Evolutionary conservation across 2,797 vertebrate species (phyloP).

Genomic region (Ctenopoma multispine): DNA sequence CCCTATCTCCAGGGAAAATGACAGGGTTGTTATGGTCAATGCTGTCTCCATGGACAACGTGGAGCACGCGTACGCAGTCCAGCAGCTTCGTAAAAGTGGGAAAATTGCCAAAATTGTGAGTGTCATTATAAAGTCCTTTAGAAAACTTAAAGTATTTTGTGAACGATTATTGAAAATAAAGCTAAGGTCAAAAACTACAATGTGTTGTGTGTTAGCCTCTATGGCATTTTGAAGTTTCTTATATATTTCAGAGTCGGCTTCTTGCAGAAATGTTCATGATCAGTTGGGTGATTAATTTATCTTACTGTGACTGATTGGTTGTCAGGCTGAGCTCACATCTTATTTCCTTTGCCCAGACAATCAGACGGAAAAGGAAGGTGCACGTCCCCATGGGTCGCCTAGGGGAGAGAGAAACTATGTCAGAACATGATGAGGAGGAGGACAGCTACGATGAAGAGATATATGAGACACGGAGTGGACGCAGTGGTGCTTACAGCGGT

Average conservation of each 20-base stretch:
- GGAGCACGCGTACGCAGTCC: slow-evolving; percentile 97
- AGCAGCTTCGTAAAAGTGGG: slow-evolving; percentile 98
- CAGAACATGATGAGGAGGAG: slow-evolving; percentile 95
- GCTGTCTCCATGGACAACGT: slow-evolving; percentile 99
- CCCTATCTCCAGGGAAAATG: slow-evolving; percentile 91
- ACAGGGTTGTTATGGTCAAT: slow-evolving; percentile 98
- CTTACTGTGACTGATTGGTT: slow-evolving; percentile 12
- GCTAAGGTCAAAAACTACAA: neutral
- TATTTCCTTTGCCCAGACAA: slow-evolving; percentile 86
- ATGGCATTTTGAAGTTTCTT: slow-evolving; percentile 5
- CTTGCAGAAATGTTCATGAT: neutral
- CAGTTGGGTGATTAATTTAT: slow-evolving; percentile 16
- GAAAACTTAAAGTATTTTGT: neutral
- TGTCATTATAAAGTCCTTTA: slow-evolving; percentile 46
- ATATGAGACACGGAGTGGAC: slow-evolving; percentile 88
- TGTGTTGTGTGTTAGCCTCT: neutral
- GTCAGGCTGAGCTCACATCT: slow-evolving; percentile 25
- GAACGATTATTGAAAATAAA: neutral
- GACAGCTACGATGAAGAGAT: slow-evolving; percentile 98
- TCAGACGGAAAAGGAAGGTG: slow-evolving; percentile 96
- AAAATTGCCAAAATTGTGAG: slow-evolving; percentile 99
- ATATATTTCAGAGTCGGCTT: neutral
- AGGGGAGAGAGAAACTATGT: slow-evolving; percentile 92
- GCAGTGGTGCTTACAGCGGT: slow-evolving; percentile 84
- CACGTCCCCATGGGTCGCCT: slow-evolving; percentile 92